Evolutionary conservation across 1,140 invertebrate genomes (phyloP), one percentile per base, ranked within the genome.

Genomic region (Branchinecta lindahli): DNA sequence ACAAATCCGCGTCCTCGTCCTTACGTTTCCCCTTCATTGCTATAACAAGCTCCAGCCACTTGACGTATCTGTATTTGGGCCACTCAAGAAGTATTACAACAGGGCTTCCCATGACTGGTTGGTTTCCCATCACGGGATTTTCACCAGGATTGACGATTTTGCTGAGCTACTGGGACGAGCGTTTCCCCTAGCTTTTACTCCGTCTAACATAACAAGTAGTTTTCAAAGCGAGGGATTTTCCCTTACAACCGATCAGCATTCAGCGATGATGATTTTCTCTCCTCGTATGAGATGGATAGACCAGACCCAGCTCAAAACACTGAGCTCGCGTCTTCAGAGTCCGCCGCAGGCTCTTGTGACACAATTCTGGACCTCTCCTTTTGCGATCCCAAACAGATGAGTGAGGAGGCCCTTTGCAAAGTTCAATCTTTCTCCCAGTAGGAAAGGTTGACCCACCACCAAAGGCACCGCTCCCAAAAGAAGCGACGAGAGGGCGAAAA

Each of bases 61-160:
- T 52, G 47, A 52, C 47, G 9, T 52, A n/a, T 52, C 47, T 9
- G 47, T 52, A n/a, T 52, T 9, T n/a, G 47, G n/a, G 9, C n/a
- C 47, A 9, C n/a, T 52, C 9, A 52, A 52, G n/a, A 52, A 52
- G 9, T 52, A 52, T n/a, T 52, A 52, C 47, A 52, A 52, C 47
- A 52, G n/a, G 47, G 47, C 47, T 52, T 52, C 9, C 47, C 47
- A 52, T n/a, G n/a, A 52, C 47, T 52, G 47, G 47, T n/a, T 52
- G n/a, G 47, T 52, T n/a, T 9, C 9, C 47, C 47, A 52, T n/a
- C 47, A 9, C n/a, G 47, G 47, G n/a, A 52, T 52, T 52, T n/a
- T n/a, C 9, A 52, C n/a, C n/a, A 52, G 47, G n/a, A 52, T 52
- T n/a, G 47, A 52, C n/a, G 47, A 52, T 52, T 9, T 52, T 9